Percentiles rank a stretch among this genome's conserved stretches.
Evolutionary conservation across 2,888 invertebrate genomes (phyloP).

Genomic region (Athripsodes cinereus): DNA sequence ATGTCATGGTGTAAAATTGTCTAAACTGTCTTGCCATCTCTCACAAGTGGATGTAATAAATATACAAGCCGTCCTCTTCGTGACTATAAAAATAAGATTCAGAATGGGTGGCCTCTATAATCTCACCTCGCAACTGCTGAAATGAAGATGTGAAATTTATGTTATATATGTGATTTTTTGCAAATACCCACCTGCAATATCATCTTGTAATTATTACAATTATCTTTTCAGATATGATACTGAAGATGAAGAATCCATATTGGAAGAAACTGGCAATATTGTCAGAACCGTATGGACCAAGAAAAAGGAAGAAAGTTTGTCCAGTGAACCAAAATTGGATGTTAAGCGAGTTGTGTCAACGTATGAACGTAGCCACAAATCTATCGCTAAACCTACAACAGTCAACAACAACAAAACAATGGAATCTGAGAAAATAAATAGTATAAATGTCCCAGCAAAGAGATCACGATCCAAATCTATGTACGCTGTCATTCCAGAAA

Average conservation of each 20-base stretch:
- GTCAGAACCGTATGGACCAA: no score
- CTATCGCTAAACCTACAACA: neutral
- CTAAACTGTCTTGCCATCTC: no score
- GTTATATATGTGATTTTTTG: no score
- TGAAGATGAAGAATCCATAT: neutral
- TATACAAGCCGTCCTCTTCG: no score
- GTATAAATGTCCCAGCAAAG: neutral
- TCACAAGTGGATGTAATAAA: no score
- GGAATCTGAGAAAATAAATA: neutral
- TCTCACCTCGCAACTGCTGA: no score
- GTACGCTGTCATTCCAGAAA: neutral
- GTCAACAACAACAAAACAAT: neutral
- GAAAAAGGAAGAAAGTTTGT: no score
- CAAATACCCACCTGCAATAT: no score
- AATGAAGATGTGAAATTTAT: no score
- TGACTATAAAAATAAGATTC: no score
- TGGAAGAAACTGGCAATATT: neutral
- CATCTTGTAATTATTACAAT: neutral
- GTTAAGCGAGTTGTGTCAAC: neutral
- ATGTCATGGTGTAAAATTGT: no score
- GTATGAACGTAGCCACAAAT: neutral
- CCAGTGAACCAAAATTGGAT: neutral
- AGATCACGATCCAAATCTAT: neutral
- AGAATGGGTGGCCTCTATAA: no score
- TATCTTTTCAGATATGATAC: conserved; percentile 7